A percentile compares a stretch with the other conserved stretches of the same genome.
These are phyloP conservation scores for Ochropleura leucogaster DNA, from an alignment of 2,888 invertebrate genomes.

Conservation along the genomic window DNA sequence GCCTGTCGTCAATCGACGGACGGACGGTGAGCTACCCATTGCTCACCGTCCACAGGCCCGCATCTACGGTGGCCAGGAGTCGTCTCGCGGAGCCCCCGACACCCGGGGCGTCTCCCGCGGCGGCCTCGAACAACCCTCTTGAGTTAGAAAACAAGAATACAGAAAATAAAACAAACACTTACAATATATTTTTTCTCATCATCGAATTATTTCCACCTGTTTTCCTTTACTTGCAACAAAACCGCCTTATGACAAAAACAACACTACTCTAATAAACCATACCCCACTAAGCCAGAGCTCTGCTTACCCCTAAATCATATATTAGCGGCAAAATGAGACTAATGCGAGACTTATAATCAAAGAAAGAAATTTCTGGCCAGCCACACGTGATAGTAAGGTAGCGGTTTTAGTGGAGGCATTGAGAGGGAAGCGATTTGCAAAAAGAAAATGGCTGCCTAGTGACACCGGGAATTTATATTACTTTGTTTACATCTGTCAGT, in stretches of 20 bases:
- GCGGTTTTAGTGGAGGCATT: conserved; percentile 36
- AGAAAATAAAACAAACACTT: conserved; percentile 9
- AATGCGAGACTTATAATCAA: conserved; percentile 88
- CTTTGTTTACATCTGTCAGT: too few species aligned
- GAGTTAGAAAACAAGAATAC: background rate
- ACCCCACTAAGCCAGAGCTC: conserved; percentile 64
- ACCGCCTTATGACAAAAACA: conserved; percentile 48
- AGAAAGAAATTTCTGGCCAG: conserved; percentile 84
- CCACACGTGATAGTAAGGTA: conserved; percentile 77
- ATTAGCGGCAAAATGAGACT: conserved; percentile 89
- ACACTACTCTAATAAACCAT: conserved; percentile 70
- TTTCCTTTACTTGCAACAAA: conserved; percentile 33
- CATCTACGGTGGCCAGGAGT: too few species aligned
- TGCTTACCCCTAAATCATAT: conserved; percentile 86
- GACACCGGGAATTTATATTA: too few species aligned
- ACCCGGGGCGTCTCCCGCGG: too few species aligned
- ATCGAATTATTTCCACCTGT: conserved; percentile 55
- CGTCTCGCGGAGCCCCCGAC: too few species aligned
- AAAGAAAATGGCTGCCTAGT: background rate
- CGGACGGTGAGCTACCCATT: too few species aligned
- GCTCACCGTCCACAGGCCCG: too few species aligned
- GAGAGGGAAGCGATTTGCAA: conserved; percentile 58
- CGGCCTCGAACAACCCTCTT: too few species aligned
- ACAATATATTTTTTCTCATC: conserved; percentile 22
- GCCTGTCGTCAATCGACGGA: too few species aligned